phyloP scores from a whole-genome alignment of 2,113 vertebrate genomes.

The Anguilla rostrata region DNA sequence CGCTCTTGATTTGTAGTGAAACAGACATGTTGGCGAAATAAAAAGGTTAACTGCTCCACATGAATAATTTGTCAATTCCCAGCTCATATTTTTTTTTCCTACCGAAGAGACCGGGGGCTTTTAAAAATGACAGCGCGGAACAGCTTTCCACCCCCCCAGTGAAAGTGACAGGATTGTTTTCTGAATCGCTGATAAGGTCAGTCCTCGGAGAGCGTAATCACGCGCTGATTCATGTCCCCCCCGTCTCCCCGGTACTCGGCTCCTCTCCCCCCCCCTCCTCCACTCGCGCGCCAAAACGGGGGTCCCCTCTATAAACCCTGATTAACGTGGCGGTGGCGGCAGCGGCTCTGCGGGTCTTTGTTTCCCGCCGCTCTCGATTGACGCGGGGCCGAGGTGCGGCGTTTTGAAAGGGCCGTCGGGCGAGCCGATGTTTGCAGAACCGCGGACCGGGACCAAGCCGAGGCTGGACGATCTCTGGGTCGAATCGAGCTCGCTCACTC shows the following conservation, averaged over 20 bases:
- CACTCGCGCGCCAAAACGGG: slow-evolving; percentile 32
- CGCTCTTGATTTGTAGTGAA: not conserved
- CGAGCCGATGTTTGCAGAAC: slow-evolving; percentile 61
- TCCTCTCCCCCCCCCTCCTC: not conserved
- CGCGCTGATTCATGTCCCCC: slow-evolving; percentile 27
- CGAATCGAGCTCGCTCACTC: slow-evolving; percentile 44
- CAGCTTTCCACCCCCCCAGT: slow-evolving; percentile 18
- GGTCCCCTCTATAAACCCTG: slow-evolving; percentile 34
- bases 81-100: not conserved
- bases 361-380: slow-evolving; percentile 63
- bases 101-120: slow-evolving; percentile 6
- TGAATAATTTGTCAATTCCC: not conserved
- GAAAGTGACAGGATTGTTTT: slow-evolving; percentile 32
- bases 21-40: not conserved
- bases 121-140: slow-evolving; percentile 30
- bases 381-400: slow-evolving; percentile 66
- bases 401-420: slow-evolving; percentile 69
- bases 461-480: slow-evolving; percentile 30
- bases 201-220: slow-evolving; percentile 29
- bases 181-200: slow-evolving; percentile 54
- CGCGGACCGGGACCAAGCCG: slow-evolving; percentile 49
- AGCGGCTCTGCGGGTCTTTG: slow-evolving; percentile 63
- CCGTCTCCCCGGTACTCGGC: not conserved
- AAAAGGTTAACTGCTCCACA: not conserved
- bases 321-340: slow-evolving; percentile 66